Evolutionary conservation across 2,888 invertebrate species (phyloP).

Genomic region (Eupithecia insigniata): DNA sequence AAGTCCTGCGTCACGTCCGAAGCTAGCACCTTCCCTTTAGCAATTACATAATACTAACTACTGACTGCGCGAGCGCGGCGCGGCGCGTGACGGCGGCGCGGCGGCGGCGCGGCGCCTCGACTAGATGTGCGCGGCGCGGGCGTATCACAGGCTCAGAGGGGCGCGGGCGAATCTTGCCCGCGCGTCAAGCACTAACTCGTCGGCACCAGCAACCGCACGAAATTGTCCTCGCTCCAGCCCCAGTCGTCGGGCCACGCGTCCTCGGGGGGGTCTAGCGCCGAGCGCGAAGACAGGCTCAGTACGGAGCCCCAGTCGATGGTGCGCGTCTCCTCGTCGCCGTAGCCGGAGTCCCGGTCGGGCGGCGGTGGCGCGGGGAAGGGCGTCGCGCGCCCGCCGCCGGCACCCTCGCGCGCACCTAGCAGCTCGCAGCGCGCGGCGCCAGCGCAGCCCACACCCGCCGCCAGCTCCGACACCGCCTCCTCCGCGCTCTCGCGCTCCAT

Average conservation of each 20-base stretch:
- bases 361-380: conserved; percentile 85
- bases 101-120: conserved; percentile 61
- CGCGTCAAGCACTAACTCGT: conserved; percentile 85
- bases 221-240: conserved; percentile 87
- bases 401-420: conserved; percentile 77
- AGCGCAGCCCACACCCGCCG: conserved; percentile 57
- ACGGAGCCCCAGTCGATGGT: conserved; percentile 97
- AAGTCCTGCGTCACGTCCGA: conserved; percentile 83
- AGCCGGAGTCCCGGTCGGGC: conserved; percentile 89
- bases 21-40: conserved; percentile 84
- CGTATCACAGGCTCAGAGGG: conserved; percentile 79
- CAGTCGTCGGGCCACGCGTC: conserved; percentile 88
- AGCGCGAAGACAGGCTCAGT: conserved; percentile 92
- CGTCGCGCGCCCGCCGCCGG: conserved; percentile 86
- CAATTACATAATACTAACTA: conserved; percentile 83
- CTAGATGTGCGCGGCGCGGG: conserved; percentile 61
- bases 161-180: conserved; percentile 80
- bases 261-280: conserved; percentile 92
- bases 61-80: conserved; percentile 77
- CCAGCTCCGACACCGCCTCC: conserved; percentile 80
- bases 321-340: conserved; percentile 90
- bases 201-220: conserved; percentile 89
- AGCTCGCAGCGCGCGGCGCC: conserved; percentile 86
- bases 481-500: conserved; percentile 89
- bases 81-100: conserved; percentile 57